A percentile compares a stretch with the other conserved stretches of the same genome.
Conservation (phyloP, 2,888 invertebrate genomes). For the Rhagophthalmus giganteus region DNA sequence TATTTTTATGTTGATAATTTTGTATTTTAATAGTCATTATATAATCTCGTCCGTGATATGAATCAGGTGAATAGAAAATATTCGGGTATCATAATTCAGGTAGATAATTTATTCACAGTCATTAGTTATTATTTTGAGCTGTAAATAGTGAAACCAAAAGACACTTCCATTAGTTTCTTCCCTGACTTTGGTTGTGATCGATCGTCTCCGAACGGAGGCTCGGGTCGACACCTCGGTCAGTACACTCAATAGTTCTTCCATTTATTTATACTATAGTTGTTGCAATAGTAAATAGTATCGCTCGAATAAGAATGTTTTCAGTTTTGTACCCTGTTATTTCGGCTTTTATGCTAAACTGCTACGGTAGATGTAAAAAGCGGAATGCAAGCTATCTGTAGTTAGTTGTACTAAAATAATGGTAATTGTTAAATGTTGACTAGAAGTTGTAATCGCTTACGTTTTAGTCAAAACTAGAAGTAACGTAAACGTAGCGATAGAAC, state of each 20-base stretch:
- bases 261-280: slow-evolving; percentile 35
- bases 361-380: slow-evolving; percentile 34
- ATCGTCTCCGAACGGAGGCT: neutral
- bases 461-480: slow-evolving; percentile 35
- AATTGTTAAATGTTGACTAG: slow-evolving; percentile 45
- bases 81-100: slow-evolving; percentile 36
- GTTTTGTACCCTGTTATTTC: slow-evolving; percentile 36
- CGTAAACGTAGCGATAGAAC: slow-evolving; percentile 42
- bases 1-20: slow-evolving; percentile 22
- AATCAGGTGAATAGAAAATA: slow-evolving; percentile 38
- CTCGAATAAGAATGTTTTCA: neutral
- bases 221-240: slow-evolving; percentile 22
- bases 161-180: slow-evolving; percentile 44
- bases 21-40: slow-evolving; percentile 17
- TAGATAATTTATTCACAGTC: slow-evolving; percentile 33
- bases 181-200: slow-evolving; percentile 35
- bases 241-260: slow-evolving; percentile 42
- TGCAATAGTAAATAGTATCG: slow-evolving; percentile 16
- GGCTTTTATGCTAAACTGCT: slow-evolving; percentile 46
- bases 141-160: slow-evolving; percentile 28
- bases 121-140: slow-evolving; percentile 38
- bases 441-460: slow-evolving; percentile 39
- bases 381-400: slow-evolving; percentile 36
- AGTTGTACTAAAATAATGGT: slow-evolving; percentile 36
- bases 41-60: slow-evolving; percentile 39